phyloP scores from a whole-genome alignment of 2,113 vertebrate genomes.

The Aegithalos caudatus region DNA sequence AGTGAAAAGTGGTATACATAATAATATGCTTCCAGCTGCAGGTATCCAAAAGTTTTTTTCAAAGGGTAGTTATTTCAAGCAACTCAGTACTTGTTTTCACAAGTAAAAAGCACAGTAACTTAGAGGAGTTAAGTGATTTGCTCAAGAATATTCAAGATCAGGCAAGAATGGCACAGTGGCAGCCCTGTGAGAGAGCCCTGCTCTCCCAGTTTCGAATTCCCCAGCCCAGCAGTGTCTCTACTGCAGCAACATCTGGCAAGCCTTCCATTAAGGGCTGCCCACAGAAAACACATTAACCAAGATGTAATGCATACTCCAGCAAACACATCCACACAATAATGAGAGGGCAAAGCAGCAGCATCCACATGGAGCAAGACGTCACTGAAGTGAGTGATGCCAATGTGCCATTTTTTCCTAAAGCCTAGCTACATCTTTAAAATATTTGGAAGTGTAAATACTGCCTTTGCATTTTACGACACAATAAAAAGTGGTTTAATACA shows the following conservation, averaged over 20 bases:
- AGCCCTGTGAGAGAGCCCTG: neutral
- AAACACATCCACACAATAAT: neutral
- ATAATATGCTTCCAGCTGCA: neutral
- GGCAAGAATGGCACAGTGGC: neutral
- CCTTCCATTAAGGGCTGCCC: neutral
- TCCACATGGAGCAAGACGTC: neutral
- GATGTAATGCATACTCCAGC: neutral
- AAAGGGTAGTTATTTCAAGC: neutral
- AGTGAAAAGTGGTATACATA: neutral
- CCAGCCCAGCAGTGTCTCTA: neutral
- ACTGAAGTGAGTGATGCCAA: neutral
- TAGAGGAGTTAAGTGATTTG: neutral
- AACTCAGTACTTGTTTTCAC: neutral
- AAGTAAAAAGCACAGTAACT: neutral
- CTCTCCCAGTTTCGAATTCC: neutral
- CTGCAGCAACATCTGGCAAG: neutral
- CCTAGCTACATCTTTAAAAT: constrained; percentile 38
- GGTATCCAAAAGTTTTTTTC: neutral
- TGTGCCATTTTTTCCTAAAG: neutral
- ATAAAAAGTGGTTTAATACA: constrained; percentile 63
- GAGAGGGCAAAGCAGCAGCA: neutral
- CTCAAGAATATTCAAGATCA: neutral
- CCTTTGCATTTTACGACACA: constrained; percentile 44
- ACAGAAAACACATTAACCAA: neutral
- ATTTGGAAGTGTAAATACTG: constrained; percentile 63